Percentiles rank a stretch among this genome's conserved stretches.
phyloP scores from a whole-genome alignment of 2,888 invertebrate genomes.

The Diplazon laetatorius region DNA sequence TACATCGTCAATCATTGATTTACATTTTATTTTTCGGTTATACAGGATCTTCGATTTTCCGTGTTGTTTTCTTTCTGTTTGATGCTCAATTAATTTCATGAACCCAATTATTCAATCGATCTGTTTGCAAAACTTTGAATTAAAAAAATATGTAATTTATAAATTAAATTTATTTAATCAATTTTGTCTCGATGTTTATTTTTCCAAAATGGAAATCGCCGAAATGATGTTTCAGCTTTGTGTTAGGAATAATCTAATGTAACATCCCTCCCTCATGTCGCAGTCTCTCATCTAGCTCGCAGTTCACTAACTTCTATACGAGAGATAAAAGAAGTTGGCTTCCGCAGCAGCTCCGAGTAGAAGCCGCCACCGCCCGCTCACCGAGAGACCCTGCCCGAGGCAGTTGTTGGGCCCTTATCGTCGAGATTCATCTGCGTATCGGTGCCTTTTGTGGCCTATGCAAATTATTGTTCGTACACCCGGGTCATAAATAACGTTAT shows the following conservation, averaged over 20 bases:
- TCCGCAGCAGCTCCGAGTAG: constrained; percentile 45
- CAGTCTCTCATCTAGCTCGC: constrained; percentile 29
- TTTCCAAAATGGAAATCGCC: no score
- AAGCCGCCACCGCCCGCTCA: constrained; percentile 37
- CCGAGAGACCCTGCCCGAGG: constrained; percentile 47
- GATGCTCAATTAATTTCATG: not conserved
- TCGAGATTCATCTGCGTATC: constrained; percentile 76
- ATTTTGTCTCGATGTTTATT: no score
- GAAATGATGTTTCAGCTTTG: not conserved
- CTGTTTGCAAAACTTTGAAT: not conserved
- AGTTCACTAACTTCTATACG: constrained; percentile 19
- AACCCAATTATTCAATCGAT: not conserved
- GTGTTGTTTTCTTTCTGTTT: not conserved
- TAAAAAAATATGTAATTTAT: not conserved
- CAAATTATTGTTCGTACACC: constrained; percentile 75
- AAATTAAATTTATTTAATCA: no score
- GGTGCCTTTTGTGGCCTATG: constrained; percentile 78
- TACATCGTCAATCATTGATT: constrained; percentile 62
- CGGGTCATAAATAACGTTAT: constrained; percentile 77
- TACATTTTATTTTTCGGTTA: not conserved
- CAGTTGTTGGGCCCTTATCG: constrained; percentile 73
- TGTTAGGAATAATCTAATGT: constrained; percentile 18
- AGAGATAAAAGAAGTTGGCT: constrained; percentile 36
- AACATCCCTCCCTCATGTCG: constrained; percentile 25
- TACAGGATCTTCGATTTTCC: not conserved